phyloP scores from a whole-genome alignment of 2,888 invertebrate species.

The Pterostichus madidus region DNA sequence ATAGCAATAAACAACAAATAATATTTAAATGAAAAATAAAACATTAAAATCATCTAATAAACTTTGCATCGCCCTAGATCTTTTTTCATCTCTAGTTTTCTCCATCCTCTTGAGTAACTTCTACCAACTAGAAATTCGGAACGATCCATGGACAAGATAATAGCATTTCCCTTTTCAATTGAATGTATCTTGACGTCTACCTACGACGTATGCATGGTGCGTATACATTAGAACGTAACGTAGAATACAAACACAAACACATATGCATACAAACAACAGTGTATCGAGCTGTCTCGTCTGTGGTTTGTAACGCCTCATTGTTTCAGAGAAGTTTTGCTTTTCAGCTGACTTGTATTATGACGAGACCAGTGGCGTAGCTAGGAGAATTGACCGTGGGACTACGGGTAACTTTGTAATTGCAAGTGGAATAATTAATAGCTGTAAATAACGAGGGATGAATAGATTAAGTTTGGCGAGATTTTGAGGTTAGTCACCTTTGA shows the following conservation, averaged over 20 bases:
- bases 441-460: conserved; percentile 37
- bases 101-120: conserved; percentile 2
- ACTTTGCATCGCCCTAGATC: too few relatives aligned
- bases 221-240: conserved; percentile 9
- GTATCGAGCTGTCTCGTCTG: conserved; percentile 38
- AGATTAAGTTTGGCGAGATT: background rate
- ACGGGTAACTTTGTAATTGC: background rate
- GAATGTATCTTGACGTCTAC: conserved; percentile 29
- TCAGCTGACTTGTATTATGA: background rate
- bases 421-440: conserved; percentile 26
- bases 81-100: background rate
- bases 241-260: background rate
- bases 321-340: conserved; percentile 34
- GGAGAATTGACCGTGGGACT: background rate
- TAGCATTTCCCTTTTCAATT: conserved; percentile 22
- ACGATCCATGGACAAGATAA: background rate
- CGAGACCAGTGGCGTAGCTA: conserved; percentile 9
- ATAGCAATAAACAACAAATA: too few relatives aligned
- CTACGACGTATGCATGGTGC: background rate
- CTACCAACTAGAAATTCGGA: conserved; percentile 16
- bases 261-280: conserved; percentile 14
- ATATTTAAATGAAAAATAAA: too few relatives aligned
- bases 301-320: conserved; percentile 38
- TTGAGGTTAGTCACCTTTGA: conserved; percentile 30
- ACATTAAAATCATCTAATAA: too few relatives aligned